Evolutionary conservation across 2,888 invertebrate species (phyloP), one percentile per base, ranked within the genome.

Genomic region (Melinaea menophilus): DNA sequence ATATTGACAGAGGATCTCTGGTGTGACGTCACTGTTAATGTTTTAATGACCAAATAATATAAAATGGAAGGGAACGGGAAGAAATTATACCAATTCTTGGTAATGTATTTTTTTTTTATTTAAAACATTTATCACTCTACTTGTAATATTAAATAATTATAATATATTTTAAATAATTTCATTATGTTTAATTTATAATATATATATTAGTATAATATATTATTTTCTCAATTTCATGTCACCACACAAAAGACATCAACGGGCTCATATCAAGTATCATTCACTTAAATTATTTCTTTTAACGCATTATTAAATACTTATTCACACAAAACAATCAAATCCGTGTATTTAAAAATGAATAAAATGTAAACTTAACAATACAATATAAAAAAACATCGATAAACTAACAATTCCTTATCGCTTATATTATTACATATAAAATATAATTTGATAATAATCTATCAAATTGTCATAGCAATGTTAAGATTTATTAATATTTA

Each of bases 231-330:
- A 51, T 9, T 51, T 5, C 2, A 51, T 13, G 9, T 3, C 13
- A n/a, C n/a, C 58, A 22, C 51, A 59, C 59, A 66, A 69, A 69
- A 69, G 69, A 69, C 64, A 62, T 69, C 69, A 69, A 69, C 69
- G 69, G 54, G 67, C 54, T 64, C 62, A 12, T 13, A 0, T 57
- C 37, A 22, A 48, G 37, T 22, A n/a, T 33, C 31, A 12, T 5
- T 5, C 5, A 51, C 51, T 22, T 22, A 2, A 7, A 51, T 9
- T 31, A 51, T 9, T 31, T n/a, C 1, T 9, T 51, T 31, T 2
- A 22, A 22, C 22, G 22, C 22, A 22, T 22, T n/a, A n/a, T n/a
- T 22, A 22, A 22, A 22, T 22, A 22, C 1, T 22, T 45, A 9
- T 45, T 45, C 45, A 45, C 45, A 45, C 45, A 45, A 9, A 11